These are phyloP conservation scores for Geotria australis DNA, from an alignment of 2,797 vertebrate genomes.

Conservation along the genomic window DNA sequence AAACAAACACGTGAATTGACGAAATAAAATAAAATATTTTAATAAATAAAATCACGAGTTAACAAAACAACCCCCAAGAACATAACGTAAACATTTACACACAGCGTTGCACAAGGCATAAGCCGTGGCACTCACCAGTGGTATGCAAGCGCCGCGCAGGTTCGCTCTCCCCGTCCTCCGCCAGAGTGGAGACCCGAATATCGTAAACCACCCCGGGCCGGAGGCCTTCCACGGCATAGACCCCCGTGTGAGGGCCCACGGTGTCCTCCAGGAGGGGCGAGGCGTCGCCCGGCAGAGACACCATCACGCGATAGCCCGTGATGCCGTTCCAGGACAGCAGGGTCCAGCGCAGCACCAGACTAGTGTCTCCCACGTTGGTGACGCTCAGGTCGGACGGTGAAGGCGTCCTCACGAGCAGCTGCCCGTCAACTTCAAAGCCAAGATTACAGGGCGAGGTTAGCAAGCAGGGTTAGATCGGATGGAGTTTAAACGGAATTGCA, in stretches of 20 bases:
- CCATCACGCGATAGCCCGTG: slow-evolving; percentile 81
- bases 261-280: slow-evolving; percentile 73
- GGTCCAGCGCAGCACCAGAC: slow-evolving; percentile 71
- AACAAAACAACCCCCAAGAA: too few species aligned
- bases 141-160: slow-evolving; percentile 64
- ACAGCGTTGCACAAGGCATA: too few species aligned
- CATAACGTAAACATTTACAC: too few species aligned
- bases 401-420: neutral
- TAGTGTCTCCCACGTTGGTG: slow-evolving; percentile 65
- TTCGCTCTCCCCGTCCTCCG: slow-evolving; percentile 66
- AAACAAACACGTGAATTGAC: too few species aligned
- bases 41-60: too few species aligned
- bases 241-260: slow-evolving; percentile 40
- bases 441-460: too few species aligned
- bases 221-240: slow-evolving; percentile 68
- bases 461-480: too few species aligned
- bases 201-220: slow-evolving; percentile 91
- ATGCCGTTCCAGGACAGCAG: slow-evolving; percentile 53
- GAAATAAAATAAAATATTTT: too few species aligned
- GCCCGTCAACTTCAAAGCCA: too few species aligned
- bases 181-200: slow-evolving; percentile 70
- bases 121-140: slow-evolving; percentile 54
- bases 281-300: slow-evolving; percentile 63
- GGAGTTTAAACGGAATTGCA: too few species aligned
- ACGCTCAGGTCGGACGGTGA: slow-evolving; percentile 35